phyloP scores from a whole-genome alignment of 2,113 vertebrate species.

The Tapirus terrestris region DNA sequence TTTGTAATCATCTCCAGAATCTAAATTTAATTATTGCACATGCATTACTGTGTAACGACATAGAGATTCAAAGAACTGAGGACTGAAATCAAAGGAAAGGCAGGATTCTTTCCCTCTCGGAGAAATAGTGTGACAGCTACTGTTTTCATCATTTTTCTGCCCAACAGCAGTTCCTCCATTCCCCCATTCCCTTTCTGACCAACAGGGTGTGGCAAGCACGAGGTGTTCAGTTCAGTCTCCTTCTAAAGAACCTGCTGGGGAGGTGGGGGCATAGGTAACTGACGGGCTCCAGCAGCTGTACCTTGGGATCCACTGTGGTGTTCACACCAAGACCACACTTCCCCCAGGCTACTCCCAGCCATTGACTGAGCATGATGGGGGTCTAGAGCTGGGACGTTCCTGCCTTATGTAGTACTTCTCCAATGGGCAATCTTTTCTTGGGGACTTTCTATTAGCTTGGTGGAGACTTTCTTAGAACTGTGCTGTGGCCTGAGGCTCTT shows the following conservation, averaged over 20 bases:
- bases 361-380: not conserved
- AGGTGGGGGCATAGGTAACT: not conserved
- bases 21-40: not conserved
- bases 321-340: not conserved
- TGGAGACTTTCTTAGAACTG: not conserved
- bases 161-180: not conserved
- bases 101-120: not conserved
- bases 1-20: not conserved
- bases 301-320: not conserved
- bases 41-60: not conserved
- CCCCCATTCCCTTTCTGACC: not conserved
- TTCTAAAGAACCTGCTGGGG: not conserved
- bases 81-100: conserved; percentile 23
- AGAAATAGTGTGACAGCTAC: not conserved
- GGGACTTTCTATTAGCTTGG: not conserved
- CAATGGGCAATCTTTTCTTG: not conserved
- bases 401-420: not conserved
- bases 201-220: not conserved
- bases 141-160: not conserved
- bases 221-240: not conserved
- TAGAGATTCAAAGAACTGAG: conserved; percentile 11
- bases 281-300: not conserved
- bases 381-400: not conserved
- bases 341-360: not conserved
- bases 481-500: not conserved